Base-by-base conservation (phyloP, 2,888 invertebrate genomes). In the Luperina testacea region DNA sequence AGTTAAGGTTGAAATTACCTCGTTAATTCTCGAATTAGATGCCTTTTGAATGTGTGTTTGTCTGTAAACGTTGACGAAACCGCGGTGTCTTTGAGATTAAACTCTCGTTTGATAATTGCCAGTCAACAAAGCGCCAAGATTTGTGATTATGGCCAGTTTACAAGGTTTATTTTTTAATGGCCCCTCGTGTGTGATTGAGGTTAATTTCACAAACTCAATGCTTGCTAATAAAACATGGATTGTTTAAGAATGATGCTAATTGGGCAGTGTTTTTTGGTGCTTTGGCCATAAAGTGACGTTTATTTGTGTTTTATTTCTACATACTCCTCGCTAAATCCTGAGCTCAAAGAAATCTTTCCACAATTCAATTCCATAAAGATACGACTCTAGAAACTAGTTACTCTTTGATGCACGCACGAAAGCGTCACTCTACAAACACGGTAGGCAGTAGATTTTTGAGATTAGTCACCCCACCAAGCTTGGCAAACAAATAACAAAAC, bases 21-120 rank as follows among this genome's bases (percentile, higher is more conserved):
- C 45, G 72, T 11, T 38, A 69, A 59, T n/a, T 69, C 70, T 81
- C 5, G 59, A 77, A 81, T 87, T 63, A 87, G 71, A 77, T 75
- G 81, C 75, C 82, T 84, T 89, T 84, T 85, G 87, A 84, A 87
- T 90, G 84, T 90, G 91, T 91, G 92, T 89, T 82, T 88, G 91
- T 90, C 88, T 90, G 92, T 92, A 92, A 94, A 94, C 92, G 93
- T 92, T 95, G 94, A 94, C 94, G 94, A 94, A 95, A 95, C 93
- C 91, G 91, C 96, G 95, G 95, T 92, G 90, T 92, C 95, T 96
- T 96, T 96, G 94, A 95, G 95, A 95, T 95, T 95, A 96, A 94
- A 93, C 91, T 92, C 91, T 91, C 90, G 89, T 94, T 96, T 94
- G 93, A 95, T 95, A 95, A 95, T 95, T 94, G 92, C 92, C 89